Evolutionary conservation across 2,797 vertebrate genomes (phyloP), one percentile per base, ranked within the genome.

Genomic region (Clarias fuscus): DNA sequence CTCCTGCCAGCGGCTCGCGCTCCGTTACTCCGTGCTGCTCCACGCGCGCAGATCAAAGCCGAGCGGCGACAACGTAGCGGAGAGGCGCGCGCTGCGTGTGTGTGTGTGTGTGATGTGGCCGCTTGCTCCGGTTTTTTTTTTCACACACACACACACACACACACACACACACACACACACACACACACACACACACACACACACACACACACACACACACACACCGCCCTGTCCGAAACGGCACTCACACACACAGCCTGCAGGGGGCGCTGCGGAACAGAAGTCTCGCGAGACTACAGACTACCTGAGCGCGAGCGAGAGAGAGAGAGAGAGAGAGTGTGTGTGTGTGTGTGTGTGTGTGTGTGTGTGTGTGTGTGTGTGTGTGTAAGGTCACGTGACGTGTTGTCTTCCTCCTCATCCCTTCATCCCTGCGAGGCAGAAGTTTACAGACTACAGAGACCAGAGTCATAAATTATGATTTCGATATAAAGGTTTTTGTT

Each of bases 71-170:
- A 48, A 48, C 30, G 62, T 8, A 67, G 40, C 79, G 62, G 61
- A 20, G 62, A 48, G 30, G 40, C 7, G 40, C 62, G 43, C 43
- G 43, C 43, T 37, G 37, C 37, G 37, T 37, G 43, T 48, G 43
- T 48, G 8, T 48, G 43, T 48, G 43, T 53, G 62, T 81, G 59
- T 81, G 61, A 86, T 89, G 78, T 86, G 85, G 79, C 86, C 82
- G 86, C 86, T 48, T 86, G 83, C 85, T 85, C 86, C 86, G 82
- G 56, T 85, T 48, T 48, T 48, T 43, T 43, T 43, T 48, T 48
- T 48, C 56, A 78, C 76, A 78, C 76, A 78, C 56, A 61, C 58
- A 79, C 76, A 62, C n/a, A n/a, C n/a, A n/a, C n/a, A n/a, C n/a
- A n/a, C n/a, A n/a, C n/a, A n/a, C n/a, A n/a, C 48, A 6, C 3